These are phyloP conservation scores for Drosophila tani DNA, from an alignment of 1,140 invertebrate species.

Conservation along the genomic window DNA sequence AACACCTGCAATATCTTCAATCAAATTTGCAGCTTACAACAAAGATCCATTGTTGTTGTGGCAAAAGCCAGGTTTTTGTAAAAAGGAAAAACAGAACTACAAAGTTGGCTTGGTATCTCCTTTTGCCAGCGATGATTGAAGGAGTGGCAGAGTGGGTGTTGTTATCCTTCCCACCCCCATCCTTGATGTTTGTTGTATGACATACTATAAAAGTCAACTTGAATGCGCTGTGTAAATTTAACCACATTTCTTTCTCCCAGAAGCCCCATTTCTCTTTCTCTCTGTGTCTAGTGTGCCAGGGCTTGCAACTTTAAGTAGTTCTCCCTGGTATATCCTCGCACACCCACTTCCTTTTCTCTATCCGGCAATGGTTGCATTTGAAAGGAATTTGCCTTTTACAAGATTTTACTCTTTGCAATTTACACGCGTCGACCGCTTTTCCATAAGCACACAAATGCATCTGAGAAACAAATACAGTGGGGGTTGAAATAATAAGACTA, in stretches of 20 bases:
- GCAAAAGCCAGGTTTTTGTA: conserved; percentile 39
- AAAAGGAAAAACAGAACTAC: conserved; percentile 42
- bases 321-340: conserved; percentile 9
- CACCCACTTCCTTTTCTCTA: conserved; percentile 21
- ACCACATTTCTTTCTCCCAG: conserved; percentile 36
- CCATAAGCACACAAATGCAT: conserved; percentile 45
- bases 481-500: background rate
- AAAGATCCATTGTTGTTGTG: conserved; percentile 48
- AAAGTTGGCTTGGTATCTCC: conserved; percentile 77
- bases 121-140: conserved; percentile 29
- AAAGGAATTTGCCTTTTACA: conserved; percentile 81
- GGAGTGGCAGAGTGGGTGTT: conserved; percentile 7
- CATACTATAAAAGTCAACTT: conserved; percentile 81
- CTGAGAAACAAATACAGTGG: conserved; percentile 7
- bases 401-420: conserved; percentile 83
- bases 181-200: conserved; percentile 74
- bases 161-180: background rate
- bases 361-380: conserved; percentile 70
- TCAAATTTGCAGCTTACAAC: conserved; percentile 58
- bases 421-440: conserved; percentile 73
- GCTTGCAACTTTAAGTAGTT: conserved; percentile 78
- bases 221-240: conserved; percentile 76
- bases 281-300: conserved; percentile 16
- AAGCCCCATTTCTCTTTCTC: conserved; percentile 3
- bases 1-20: conserved; percentile 58